phyloP scores from a whole-genome alignment of 2,797 vertebrate species.

The Anisognathus igniventris region DNA sequence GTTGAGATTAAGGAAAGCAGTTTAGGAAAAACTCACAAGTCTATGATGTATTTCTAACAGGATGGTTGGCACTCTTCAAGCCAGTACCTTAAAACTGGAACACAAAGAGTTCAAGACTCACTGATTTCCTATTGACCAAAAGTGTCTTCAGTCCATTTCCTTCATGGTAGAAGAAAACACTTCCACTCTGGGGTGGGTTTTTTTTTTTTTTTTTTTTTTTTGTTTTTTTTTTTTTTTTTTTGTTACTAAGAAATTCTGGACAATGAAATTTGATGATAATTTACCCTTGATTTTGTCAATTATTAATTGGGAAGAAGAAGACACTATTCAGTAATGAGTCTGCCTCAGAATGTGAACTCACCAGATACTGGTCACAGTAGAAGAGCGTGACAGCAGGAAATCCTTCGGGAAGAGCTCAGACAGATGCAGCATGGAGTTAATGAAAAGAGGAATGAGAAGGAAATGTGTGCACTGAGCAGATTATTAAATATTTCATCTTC shows the following conservation, averaged over 20 bases:
- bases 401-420: not conserved
- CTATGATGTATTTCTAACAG: not conserved
- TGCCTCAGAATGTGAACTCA: not conserved
- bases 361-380: not conserved
- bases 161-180: not conserved
- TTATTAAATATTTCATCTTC: not conserved
- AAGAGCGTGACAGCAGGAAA: not conserved
- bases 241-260: not conserved
- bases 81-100: not conserved
- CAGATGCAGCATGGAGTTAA: not conserved
- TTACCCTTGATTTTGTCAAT: not conserved
- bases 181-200: not conserved
- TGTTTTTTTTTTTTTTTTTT: not conserved
- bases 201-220: no score
- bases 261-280: not conserved
- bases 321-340: not conserved
- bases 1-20: not conserved
- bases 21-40: not conserved
- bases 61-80: not conserved
- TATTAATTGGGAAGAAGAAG: not conserved
- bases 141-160: not conserved
- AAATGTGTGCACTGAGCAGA: not conserved
- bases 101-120: not conserved
- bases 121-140: not conserved
- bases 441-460: not conserved